A percentile compares a stretch with the other conserved stretches of the same genome.
Conservation (phyloP, 2,797 vertebrate species). For the Bucorvus abyssinicus region DNA sequence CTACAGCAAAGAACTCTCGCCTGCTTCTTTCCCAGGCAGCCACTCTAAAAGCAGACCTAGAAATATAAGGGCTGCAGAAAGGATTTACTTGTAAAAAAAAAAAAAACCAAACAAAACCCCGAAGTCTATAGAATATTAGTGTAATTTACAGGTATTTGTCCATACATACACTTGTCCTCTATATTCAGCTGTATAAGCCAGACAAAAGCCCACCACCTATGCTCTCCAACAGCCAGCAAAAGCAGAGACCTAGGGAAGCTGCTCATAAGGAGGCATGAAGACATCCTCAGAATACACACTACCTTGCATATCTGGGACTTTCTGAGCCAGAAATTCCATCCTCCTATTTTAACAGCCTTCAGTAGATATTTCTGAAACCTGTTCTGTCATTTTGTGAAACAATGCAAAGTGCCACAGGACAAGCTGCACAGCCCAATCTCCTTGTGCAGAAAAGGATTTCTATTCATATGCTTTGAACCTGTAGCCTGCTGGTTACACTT, state of each 20-base stretch:
- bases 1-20: neutral
- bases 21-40: neutral
- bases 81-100: neutral
- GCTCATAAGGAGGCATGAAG: neutral
- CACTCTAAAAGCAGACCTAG: neutral
- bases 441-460: neutral
- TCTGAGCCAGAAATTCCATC: neutral
- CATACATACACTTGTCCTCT: neutral
- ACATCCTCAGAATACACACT: neutral
- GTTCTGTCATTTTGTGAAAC: neutral
- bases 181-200: neutral
- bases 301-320: neutral
- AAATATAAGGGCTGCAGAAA: neutral
- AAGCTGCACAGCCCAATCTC: neutral
- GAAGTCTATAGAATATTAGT: neutral
- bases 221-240: neutral
- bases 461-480: neutral
- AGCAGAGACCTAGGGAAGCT: neutral
- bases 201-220: neutral
- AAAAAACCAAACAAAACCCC: too few relatives aligned
- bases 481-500: neutral
- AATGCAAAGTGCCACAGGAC: fast-evolving
- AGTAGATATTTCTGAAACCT: neutral
- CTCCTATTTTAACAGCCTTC: neutral
- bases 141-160: neutral